Base-by-base conservation (phyloP, 2,888 invertebrate species). In the Gasteruption jaculator region DNA sequence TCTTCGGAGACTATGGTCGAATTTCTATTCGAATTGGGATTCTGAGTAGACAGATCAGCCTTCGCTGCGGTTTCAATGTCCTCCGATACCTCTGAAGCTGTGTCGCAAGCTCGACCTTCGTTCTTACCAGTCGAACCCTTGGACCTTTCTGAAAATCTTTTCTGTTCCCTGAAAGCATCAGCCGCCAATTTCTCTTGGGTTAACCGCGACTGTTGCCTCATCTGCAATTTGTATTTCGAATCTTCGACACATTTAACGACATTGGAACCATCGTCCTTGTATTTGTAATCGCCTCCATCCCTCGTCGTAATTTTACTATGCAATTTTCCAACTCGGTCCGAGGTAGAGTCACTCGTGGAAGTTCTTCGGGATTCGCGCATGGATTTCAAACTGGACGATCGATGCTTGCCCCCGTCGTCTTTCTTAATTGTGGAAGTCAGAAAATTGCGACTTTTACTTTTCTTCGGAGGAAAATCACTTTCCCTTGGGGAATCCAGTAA, bases 401-500 rank as follows among this genome's bases (percentile, higher is more conserved):
- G 58, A 5, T 58, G 48, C 37, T 52, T 53, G 46, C 58, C 63
- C 3, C 65, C 65, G 1, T 55, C 65, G 30, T 65, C 62, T 40
- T 65, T 68, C 38, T 56, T 64, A 15, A 21, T 24, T 3, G 61
- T 57, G n/a, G 65, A 60, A 0, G 59, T 60, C 14, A 49, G 44
- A 25, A 61, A 55, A 47, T 54, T 63, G 41, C 60, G 66, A 18
- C 45, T 55, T 40, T 60, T 65, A 26, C 57, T 32, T 47, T 61
- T 66, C 27, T 58, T 56, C 10, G 38, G 32, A 14, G 42, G 38
- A 25, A 55, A 52, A 38, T 67, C 65, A 43, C 40, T 59, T 30
- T 60, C 61, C 34, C 52, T 57, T 15, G 55, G 43, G 15, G 44
- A 42, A 24, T 51, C 48, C n/a, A 50, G 41, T 38, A 50, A 32